Conservation (phyloP, 2,888 invertebrate genomes). For the Sarcophaga variegata region DNA sequence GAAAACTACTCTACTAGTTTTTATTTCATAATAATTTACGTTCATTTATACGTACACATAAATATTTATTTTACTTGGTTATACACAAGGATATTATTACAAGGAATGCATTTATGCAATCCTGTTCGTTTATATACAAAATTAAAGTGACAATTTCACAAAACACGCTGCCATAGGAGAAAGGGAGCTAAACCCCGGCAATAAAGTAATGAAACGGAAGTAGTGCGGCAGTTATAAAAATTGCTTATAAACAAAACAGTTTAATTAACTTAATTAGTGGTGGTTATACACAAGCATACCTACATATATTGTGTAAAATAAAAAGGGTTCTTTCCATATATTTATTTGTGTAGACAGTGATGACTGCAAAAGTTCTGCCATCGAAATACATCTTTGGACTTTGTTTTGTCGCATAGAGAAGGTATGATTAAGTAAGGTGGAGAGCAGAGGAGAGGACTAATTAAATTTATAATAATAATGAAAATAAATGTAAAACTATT, state of each 20-base stretch:
- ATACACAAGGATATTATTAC: not conserved
- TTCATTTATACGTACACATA: not conserved
- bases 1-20: no score
- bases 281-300: not conserved
- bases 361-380: not conserved
- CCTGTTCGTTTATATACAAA: not conserved
- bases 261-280: slow-evolving; percentile 37
- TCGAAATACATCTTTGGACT: not conserved
- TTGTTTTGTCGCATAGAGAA: no score
- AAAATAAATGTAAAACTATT: slow-evolving; percentile 19
- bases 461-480: not conserved
- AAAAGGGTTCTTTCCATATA: not conserved
- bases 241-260: not conserved
- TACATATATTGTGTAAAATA: not conserved
- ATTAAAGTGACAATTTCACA: not conserved
- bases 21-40: not conserved
- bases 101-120: not conserved
- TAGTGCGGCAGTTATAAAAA: no score
- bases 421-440: no score
- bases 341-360: not conserved
- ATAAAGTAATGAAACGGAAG: no score
- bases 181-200: no score
- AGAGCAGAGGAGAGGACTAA: not conserved
- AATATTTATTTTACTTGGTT: not conserved
- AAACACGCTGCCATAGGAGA: not conserved